These are phyloP conservation scores for Piaya cayana DNA, from an alignment of 2,113 vertebrate species.

Conservation along the genomic window DNA sequence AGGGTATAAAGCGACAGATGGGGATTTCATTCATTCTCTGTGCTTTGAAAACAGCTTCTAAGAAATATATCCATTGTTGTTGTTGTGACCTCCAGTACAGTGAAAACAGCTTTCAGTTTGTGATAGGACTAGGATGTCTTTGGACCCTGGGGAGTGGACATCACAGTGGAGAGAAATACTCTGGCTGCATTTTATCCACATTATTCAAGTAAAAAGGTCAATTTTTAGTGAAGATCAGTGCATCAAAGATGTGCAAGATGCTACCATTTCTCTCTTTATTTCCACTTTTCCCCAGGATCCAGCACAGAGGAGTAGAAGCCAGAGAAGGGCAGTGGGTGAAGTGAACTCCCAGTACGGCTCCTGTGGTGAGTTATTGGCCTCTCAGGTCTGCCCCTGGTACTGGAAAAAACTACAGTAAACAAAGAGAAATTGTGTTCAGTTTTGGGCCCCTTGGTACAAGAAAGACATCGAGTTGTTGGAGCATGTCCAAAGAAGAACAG, in stretches of 20 bases:
- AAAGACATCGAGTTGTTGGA: no score
- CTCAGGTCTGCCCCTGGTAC: neutral
- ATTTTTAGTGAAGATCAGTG: neutral
- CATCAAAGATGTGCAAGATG: accelerated
- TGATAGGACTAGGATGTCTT: neutral
- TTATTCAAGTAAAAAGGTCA: neutral
- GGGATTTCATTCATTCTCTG: conserved; percentile 42
- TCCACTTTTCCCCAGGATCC: neutral
- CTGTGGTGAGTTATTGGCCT: neutral
- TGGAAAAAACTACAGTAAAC: neutral
- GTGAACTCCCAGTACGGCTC: neutral
- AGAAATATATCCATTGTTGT: neutral
- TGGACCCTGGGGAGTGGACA: neutral
- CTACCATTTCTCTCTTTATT: neutral
- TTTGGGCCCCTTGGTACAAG: no score
- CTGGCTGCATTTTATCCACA: neutral
- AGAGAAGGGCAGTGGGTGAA: neutral
- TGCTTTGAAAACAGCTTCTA: neutral
- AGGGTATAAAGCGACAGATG: conserved; percentile 47
- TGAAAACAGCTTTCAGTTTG: neutral
- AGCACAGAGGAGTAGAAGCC: neutral
- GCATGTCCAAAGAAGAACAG: no score
- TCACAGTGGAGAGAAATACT: neutral
- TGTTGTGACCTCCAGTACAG: neutral
- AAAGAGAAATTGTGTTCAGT: neutral